Evolutionary conservation across 2,888 invertebrate species (phyloP).

Genomic region (Dorcus parallelipipedus): DNA sequence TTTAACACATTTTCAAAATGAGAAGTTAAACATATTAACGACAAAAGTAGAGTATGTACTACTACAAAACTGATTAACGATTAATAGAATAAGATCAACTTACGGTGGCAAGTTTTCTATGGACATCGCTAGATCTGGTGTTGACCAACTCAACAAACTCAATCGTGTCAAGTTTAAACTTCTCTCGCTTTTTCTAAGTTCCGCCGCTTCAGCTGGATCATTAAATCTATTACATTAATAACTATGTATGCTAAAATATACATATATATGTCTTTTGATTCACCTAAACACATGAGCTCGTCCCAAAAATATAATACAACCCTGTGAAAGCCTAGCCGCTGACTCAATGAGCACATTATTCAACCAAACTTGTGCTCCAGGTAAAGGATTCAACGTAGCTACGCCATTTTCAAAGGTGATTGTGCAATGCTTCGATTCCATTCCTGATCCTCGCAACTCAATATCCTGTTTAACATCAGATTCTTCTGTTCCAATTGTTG

Average conservation of each 20-base stretch:
- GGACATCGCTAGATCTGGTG: slow-evolving; percentile 74
- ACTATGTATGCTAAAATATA: slow-evolving; percentile 65
- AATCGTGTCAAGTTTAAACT: slow-evolving; percentile 75
- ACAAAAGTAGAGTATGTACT: no score
- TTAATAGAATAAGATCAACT: neutral
- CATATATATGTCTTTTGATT: neutral
- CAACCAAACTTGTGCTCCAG: slow-evolving; percentile 77
- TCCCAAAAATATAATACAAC: slow-evolving; percentile 63
- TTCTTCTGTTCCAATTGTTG: slow-evolving; percentile 78
- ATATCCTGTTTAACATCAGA: slow-evolving; percentile 71
- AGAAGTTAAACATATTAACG: no score
- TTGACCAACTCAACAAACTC: slow-evolving; percentile 78
- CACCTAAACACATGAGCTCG: slow-evolving; percentile 56
- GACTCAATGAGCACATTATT: slow-evolving; percentile 76
- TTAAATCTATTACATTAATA: slow-evolving; percentile 68
- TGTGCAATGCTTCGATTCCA: slow-evolving; percentile 75
- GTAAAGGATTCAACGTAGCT: slow-evolving; percentile 70
- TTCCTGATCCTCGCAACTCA: slow-evolving; percentile 55
- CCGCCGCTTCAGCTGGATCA: slow-evolving; percentile 85
- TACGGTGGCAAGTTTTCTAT: slow-evolving; percentile 59
- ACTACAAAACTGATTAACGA: neutral
- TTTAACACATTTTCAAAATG: no score
- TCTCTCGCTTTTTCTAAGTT: slow-evolving; percentile 69
- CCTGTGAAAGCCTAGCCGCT: slow-evolving; percentile 75
- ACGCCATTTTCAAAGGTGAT: slow-evolving; percentile 68